phyloP scores from a whole-genome alignment of 2,888 invertebrate genomes.

The Phaonia tiefii region DNA sequence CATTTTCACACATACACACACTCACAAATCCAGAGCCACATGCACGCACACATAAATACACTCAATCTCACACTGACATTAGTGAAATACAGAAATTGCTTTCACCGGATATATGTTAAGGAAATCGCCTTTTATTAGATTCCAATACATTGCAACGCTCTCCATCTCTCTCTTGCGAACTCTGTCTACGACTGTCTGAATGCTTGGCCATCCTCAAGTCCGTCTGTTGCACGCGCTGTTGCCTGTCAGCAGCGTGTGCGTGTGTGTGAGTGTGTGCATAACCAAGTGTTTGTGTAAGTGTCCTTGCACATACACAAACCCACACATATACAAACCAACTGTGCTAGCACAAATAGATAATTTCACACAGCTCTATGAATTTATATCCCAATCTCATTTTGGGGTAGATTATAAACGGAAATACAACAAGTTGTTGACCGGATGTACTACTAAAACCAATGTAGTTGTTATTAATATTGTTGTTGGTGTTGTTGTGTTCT shows the following conservation, averaged over 20 bases:
- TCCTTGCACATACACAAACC: background rate
- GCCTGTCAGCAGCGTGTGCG: slow-evolving; percentile 29
- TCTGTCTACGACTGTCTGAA: background rate
- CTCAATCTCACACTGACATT: slow-evolving; percentile 9
- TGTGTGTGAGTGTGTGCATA: background rate
- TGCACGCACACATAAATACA: background rate
- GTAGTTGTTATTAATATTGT: background rate
- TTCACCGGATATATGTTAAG: slow-evolving; percentile 62
- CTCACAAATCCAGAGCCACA: background rate
- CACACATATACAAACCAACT: slow-evolving; percentile 14
- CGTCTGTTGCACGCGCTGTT: slow-evolving; percentile 36
- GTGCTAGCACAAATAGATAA: background rate
- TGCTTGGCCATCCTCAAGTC: no score
- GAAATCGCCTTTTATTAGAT: slow-evolving; percentile 66
- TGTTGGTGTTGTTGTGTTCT: background rate
- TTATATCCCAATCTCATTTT: slow-evolving; percentile 49
- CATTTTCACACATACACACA: background rate
- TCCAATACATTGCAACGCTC: slow-evolving; percentile 45
- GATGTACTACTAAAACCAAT: slow-evolving; percentile 56
- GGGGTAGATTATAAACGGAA: slow-evolving; percentile 56
- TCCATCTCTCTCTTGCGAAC: no score
- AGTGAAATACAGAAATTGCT: slow-evolving; percentile 42
- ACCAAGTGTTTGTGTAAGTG: slow-evolving; percentile 19
- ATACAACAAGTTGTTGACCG: slow-evolving; percentile 66
- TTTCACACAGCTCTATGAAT: slow-evolving; percentile 46